Base-by-base conservation (phyloP, 2,888 invertebrate genomes). In the Eretmocerus hayati region DNA sequence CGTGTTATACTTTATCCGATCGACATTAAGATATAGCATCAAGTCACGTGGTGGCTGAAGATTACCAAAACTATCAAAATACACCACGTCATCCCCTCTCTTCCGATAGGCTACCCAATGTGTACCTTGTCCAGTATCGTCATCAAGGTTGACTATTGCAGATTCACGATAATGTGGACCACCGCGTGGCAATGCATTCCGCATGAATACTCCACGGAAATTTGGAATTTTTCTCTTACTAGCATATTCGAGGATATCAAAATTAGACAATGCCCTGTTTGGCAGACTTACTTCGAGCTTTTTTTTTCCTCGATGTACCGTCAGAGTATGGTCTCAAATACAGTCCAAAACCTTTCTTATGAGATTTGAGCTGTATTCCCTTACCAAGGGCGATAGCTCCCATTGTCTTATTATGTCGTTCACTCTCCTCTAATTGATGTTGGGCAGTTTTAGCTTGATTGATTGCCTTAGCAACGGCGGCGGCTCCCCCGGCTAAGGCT, bases 381-480 rank as follows among this genome's bases (percentile, higher is more conserved):
- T 56, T 50, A 9, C 59, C 60, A 5, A 66, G 45, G 20, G 62
- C 65, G 32, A 66, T 63, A 35, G 62, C 56, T 61, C 71, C 69
- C 65, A 70, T 68, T 15, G 52, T 54, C 55, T 58, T 49, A 55
- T 71, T 71, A 50, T 68, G 68, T 5, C 66, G 57, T 42, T 59
- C 43, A 19, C 53, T 56, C 56, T 71, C 67, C 16, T 56, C 48
- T 30, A 66, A 53, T 49, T 62, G 46, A 53, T 63, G 52, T 59
- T 59, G 56, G 9, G 65, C 66, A 40, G 45, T 48, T 50, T 62
- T 65, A 4, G 63, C 59, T 42, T 66, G 58, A 52, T 64, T 11
- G 66, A n/a, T 59, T 16, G 66, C 61, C 48, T 65, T 69, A 4
- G 62, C 61, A 30, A 70, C 61, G 42, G 62, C 63, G n/a, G 66